These are phyloP conservation scores for Xenopus laevis DNA, from an alignment of 2,113 vertebrate genomes.

Conservation along the genomic window DNA sequence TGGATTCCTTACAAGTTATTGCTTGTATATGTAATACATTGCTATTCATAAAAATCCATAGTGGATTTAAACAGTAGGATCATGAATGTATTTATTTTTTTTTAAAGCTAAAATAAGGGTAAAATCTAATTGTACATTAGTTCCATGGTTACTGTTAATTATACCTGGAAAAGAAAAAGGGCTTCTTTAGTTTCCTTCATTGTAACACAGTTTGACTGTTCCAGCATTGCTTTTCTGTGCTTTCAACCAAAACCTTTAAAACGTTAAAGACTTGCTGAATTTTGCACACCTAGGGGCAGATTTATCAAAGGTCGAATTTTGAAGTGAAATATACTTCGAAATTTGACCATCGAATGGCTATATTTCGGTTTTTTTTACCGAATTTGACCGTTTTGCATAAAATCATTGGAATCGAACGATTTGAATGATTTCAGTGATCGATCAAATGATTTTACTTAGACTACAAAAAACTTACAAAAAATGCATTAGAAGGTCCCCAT, in stretches of 20 bases:
- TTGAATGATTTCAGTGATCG: too few species aligned
- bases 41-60: conserved; percentile 52
- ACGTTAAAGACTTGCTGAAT: conserved; percentile 61
- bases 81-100: conserved; percentile 18
- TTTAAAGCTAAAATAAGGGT: neutral
- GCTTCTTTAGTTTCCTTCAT: conserved; percentile 28
- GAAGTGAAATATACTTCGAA: too few species aligned
- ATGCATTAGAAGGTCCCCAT: too few species aligned
- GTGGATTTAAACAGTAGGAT: conserved; percentile 37
- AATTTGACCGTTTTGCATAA: too few species aligned
- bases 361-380: too few species aligned
- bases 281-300: conserved; percentile 48
- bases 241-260: conserved; percentile 23
- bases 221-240: conserved; percentile 34
- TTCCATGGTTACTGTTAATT: conserved; percentile 27
- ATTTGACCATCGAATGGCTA: too few species aligned
- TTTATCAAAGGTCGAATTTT: too few species aligned
- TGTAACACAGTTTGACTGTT: conserved; percentile 27
- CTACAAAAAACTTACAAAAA: too few species aligned
- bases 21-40: conserved; percentile 44
- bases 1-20: conserved; percentile 50
- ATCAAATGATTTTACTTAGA: too few species aligned
- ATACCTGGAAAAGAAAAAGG: conserved; percentile 2
- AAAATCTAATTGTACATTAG: neutral
- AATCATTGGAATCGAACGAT: too few species aligned